These are phyloP conservation scores for Drosophila stalkeri DNA, from an alignment of 2,888 invertebrate species.

Conservation along the genomic window DNA sequence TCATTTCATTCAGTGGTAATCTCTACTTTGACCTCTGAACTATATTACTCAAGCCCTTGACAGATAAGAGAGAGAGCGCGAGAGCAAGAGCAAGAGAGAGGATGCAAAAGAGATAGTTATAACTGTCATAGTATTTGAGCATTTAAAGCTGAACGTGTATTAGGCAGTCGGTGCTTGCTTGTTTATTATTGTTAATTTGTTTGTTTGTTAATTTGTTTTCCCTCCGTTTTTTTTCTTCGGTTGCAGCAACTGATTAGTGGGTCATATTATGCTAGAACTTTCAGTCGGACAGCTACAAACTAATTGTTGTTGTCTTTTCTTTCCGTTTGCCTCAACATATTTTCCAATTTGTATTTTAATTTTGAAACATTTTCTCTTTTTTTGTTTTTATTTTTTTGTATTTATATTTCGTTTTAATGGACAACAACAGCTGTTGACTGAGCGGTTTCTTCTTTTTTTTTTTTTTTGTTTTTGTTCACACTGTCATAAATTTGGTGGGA, in stretches of 20 bases:
- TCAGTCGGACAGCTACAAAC: slow-evolving; percentile 1
- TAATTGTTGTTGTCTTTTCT: slow-evolving; percentile 9
- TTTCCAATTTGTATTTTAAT: slow-evolving; percentile 15
- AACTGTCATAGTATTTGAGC: neutral
- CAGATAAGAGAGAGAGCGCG: neutral
- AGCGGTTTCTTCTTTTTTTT: neutral
- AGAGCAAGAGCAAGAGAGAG: neutral
- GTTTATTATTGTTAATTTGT: neutral
- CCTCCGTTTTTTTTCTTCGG: too few relatives aligned
- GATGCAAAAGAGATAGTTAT: neutral
- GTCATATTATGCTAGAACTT: slow-evolving; percentile 26
- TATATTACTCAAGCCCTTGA: neutral
- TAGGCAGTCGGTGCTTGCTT: neutral
- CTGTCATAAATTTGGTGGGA: slow-evolving; percentile 55
- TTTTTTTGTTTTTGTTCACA: slow-evolving; percentile 40
- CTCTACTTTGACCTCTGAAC: neutral
- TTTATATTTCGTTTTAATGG: slow-evolving; percentile 36
- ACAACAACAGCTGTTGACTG: slow-evolving; percentile 66
- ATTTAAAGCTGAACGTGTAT: neutral
- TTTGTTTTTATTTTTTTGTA: neutral
- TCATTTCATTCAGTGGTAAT: neutral
- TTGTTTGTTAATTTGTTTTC: neutral
- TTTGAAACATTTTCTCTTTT: slow-evolving; percentile 1
- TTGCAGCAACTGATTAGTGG: slow-evolving; percentile 37
- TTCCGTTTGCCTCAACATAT: slow-evolving; percentile 5